Evolutionary conservation across 92 coral and sea anemone species (phyloP).

Genomic region (Epizoanthus stellaris): DNA sequence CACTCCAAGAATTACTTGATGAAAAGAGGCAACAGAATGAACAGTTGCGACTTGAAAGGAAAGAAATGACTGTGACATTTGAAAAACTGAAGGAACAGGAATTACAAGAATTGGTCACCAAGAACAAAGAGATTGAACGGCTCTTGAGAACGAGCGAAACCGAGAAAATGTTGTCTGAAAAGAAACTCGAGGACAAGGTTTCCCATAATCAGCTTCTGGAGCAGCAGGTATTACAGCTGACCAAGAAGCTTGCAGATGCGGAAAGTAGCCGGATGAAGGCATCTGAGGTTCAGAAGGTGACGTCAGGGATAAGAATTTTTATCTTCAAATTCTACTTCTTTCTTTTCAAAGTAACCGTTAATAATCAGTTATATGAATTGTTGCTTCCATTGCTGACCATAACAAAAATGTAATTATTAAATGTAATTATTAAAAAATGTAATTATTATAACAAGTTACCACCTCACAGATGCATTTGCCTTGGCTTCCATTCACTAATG

Average conservation of each 20-base stretch:
- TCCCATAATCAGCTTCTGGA: conserved; percentile 66
- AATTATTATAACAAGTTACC: too few species aligned
- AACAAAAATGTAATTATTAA: too few species aligned
- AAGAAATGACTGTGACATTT: conserved; percentile 34
- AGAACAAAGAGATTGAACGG: conserved; percentile 59
- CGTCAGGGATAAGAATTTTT: conserved; percentile 47
- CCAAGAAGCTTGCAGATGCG: conserved; percentile 81
- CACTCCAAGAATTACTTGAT: conserved; percentile 57
- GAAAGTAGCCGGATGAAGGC: conserved; percentile 75
- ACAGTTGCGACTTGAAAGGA: conserved; percentile 30
- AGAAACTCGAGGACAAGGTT: conserved; percentile 59
- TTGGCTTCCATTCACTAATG: conserved; percentile 27
- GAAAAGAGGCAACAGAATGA: conserved; percentile 39
- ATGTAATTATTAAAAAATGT: too few species aligned
- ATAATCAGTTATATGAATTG: neutral
- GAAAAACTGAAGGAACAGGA: conserved; percentile 36
- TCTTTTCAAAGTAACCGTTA: conserved; percentile 11
- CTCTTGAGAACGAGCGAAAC: conserved; percentile 43
- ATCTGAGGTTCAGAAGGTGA: conserved; percentile 81
- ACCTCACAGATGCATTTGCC: conserved; percentile 11
- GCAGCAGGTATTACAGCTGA: conserved; percentile 83
- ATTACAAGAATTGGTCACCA: conserved; percentile 42
- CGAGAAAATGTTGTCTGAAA: conserved; percentile 54
- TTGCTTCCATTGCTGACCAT: conserved; percentile 22
- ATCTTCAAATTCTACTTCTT: conserved; percentile 18